Conservation (phyloP, 2,888 invertebrate genomes). For the Dascillus cervinus region DNA sequence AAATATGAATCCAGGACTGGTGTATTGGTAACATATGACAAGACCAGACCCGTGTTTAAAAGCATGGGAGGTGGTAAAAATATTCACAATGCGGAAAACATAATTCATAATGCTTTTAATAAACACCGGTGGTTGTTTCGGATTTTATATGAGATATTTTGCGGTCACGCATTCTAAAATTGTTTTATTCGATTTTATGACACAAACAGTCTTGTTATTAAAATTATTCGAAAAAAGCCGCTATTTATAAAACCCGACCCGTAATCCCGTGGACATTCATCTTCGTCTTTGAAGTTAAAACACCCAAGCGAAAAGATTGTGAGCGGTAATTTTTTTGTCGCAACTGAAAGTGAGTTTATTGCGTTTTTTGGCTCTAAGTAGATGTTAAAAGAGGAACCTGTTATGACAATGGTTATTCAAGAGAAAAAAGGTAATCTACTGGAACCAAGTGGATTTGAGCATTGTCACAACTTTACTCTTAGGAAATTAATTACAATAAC, state of each 20-base stretch:
- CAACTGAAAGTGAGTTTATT: too few species aligned
- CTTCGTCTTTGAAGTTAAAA: too few species aligned
- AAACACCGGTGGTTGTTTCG: conserved; percentile 29
- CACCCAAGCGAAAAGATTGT: too few species aligned
- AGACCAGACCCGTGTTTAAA: conserved; percentile 11
- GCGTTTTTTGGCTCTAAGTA: too few species aligned
- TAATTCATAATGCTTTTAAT: conserved; percentile 28
- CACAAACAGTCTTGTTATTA: too few species aligned
- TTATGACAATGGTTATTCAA: neutral
- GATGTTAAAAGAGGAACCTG: too few species aligned
- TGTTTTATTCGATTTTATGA: conserved; percentile 7
- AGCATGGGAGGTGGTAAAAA: conserved; percentile 23
- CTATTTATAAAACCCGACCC: too few species aligned
- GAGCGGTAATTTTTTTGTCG: too few species aligned
- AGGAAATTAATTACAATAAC: conserved; percentile 3
- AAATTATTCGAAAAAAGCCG: too few species aligned
- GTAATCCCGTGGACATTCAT: too few species aligned
- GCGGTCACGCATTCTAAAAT: conserved; percentile 15
- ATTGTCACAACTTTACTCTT: conserved; percentile 5
- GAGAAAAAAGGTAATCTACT: conserved; percentile 1
- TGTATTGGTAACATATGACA: conserved; percentile 23
- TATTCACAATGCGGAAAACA: conserved; percentile 27
- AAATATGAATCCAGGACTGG: conserved; percentile 21
- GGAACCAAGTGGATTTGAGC: neutral
- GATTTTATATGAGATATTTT: conserved; percentile 23